A percentile compares a stretch with the other conserved stretches of the same genome.
phyloP scores from a whole-genome alignment of 1,140 invertebrate species.

The Vanessa tameamea region DNA sequence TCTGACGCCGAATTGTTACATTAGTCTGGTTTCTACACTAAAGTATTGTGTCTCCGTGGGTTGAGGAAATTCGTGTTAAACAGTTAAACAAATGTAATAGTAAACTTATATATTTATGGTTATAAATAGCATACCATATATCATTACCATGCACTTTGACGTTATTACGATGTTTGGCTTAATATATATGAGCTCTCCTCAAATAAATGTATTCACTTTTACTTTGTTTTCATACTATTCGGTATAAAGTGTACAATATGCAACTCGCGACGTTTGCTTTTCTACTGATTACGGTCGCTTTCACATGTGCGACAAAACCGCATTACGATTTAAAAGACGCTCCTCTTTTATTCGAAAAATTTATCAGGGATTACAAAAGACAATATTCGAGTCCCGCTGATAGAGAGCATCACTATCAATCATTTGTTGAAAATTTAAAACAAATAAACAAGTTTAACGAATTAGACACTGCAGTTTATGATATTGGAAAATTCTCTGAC shows the following conservation, averaged over 20 bases:
- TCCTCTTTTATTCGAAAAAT: slow-evolving; percentile 18
- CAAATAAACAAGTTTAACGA: slow-evolving; percentile 7
- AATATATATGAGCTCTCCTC: too few relatives aligned
- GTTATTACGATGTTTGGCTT: too few relatives aligned
- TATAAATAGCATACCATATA: too few relatives aligned
- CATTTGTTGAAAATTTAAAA: slow-evolving; percentile 2
- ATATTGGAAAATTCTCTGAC: neutral
- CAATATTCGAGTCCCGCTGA: slow-evolving; percentile 13
- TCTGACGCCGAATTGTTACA: too few relatives aligned
- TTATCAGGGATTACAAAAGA: slow-evolving; percentile 16
- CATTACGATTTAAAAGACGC: slow-evolving; percentile 21
- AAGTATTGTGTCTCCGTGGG: too few relatives aligned
- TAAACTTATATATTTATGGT: too few relatives aligned
- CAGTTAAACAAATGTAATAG: too few relatives aligned
- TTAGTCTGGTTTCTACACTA: too few relatives aligned
- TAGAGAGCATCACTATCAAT: slow-evolving; percentile 6
- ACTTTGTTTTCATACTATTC: neutral
- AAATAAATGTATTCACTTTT: neutral
- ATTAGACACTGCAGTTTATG: neutral
- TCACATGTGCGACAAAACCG: neutral
- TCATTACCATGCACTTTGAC: too few relatives aligned
- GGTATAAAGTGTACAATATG: neutral
- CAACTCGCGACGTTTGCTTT: neutral
- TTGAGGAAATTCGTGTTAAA: too few relatives aligned
- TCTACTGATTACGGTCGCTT: neutral